A percentile compares a stretch with the other conserved stretches of the same genome.
Evolutionary conservation across 2,113 vertebrate genomes (phyloP).

Genomic region (Bos indicus): DNA sequence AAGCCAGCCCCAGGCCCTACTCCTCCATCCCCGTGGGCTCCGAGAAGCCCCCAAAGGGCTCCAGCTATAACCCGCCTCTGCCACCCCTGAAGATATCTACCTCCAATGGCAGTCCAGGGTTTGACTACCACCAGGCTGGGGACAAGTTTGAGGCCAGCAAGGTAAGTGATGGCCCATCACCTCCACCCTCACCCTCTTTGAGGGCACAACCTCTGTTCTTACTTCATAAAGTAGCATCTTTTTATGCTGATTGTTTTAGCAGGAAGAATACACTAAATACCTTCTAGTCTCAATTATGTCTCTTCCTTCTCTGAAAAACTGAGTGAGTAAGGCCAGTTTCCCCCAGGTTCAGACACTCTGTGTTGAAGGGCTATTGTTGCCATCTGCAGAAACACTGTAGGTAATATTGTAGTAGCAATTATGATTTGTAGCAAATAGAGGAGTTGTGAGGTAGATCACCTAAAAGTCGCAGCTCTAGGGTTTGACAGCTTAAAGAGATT

Average conservation of each 20-base stretch:
- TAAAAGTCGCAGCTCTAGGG: background rate
- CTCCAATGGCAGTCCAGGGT: conserved; percentile 93
- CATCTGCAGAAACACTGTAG: background rate
- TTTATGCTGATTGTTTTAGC: background rate
- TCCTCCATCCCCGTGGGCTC: conserved; percentile 86
- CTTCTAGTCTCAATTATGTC: background rate
- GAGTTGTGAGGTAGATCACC: background rate
- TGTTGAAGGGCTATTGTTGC: background rate
- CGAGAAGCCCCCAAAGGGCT: conserved; percentile 86
- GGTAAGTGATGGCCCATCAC: conserved; percentile 74
- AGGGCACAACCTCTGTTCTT: background rate
- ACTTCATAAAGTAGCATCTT: background rate
- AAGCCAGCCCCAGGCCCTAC: conserved; percentile 88
- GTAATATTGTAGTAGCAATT: background rate
- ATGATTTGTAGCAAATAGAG: background rate
- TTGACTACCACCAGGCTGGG: conserved; percentile 85
- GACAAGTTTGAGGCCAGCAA: conserved; percentile 89
- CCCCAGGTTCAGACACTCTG: background rate
- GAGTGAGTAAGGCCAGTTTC: background rate
- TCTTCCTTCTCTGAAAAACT: background rate
- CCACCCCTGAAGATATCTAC: conserved; percentile 91
- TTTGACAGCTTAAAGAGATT: background rate
- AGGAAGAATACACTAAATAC: background rate
- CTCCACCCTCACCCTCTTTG: background rate
- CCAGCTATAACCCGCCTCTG: conserved; percentile 84